Base-by-base conservation (phyloP, 2,888 invertebrate genomes). In the Athrips mouffetella region DNA sequence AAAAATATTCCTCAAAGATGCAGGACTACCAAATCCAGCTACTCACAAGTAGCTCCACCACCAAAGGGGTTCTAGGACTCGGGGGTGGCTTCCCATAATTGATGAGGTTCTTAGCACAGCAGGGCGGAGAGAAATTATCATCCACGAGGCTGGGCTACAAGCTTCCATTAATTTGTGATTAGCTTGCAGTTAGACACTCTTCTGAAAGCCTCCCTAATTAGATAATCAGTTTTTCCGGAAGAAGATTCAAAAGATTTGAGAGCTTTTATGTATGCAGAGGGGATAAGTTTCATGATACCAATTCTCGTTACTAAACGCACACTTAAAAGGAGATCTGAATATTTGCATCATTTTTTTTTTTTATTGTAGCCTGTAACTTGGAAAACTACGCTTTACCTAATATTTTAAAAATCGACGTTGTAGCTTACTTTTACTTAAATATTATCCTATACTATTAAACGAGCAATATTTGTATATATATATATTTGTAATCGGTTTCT, bases 71-170 rank as follows among this genome's bases (percentile, higher is more conserved):
- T 69, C 68, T 69, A 64, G 66, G 67, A 60, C 68, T 57, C 66
- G 70, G 81, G 82, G 82, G 82, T 73, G 76, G 77, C 73, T 82
- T 68, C 67, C 80, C 79, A 81, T 88, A 88, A 88, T 88, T 82
- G 84, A 88, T 87, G 87, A 82, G 79, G 80, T 80, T 87, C 86
- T 88, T 87, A 83, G 82, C 87, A 75, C 88, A 77, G 84, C 82
- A 76, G 86, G 83, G 85, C 70, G 77, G 71, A 65, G 65, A 60
- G 70, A 78, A 81, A 83, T 85, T 84, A 85, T 87, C 84, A 85
- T 83, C 67, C 70, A 67, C 81, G 81, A 83, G 83, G 79, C 81
- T 72, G 69, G 69, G 72, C 70, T 81, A 83, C 84, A 82, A 83
- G 80, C 73, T 65, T 75, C 76, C 86, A 87, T 88, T 88, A 87